Conservation (phyloP, 2,113 vertebrate species). For the Notiomystis cincta region DNA sequence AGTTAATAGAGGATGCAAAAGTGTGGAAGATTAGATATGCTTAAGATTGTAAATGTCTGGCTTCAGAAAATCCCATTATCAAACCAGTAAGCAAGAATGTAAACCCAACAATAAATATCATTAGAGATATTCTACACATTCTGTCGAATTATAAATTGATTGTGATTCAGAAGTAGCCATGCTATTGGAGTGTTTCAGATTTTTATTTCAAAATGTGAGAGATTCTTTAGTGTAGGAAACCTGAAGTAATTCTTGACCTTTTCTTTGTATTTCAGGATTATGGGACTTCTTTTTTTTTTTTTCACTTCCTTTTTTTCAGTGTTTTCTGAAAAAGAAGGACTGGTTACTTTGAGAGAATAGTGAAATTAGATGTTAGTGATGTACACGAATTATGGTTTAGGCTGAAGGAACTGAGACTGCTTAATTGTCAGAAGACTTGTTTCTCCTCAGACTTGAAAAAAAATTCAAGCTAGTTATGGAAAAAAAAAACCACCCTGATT, state of each 20-base stretch:
- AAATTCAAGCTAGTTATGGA: not conserved
- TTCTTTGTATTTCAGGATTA: not conserved
- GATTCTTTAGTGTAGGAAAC: not conserved
- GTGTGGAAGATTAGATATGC: not conserved
- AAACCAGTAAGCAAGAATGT: not conserved
- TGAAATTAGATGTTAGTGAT: not conserved
- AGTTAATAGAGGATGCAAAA: not conserved
- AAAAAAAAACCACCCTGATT: not conserved
- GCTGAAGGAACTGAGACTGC: not conserved
- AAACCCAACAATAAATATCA: not conserved
- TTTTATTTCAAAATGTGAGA: not conserved
- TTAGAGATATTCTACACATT: not conserved
- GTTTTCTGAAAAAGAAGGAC: not conserved
- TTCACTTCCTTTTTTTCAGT: accelerated
- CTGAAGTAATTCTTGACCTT: not conserved
- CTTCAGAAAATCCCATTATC: not conserved
- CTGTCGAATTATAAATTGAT: not conserved
- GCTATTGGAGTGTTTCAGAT: not conserved
- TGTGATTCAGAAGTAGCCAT: not conserved
- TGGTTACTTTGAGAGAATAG: not conserved
- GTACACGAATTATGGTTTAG: not conserved
- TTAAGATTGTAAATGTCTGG: not conserved
- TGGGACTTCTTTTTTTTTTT: not conserved
- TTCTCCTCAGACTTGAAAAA: not conserved
- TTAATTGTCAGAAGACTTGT: not conserved